These are phyloP conservation scores for Eupithecia centaureata DNA, from an alignment of 2,888 invertebrate genomes.

Conservation along the genomic window DNA sequence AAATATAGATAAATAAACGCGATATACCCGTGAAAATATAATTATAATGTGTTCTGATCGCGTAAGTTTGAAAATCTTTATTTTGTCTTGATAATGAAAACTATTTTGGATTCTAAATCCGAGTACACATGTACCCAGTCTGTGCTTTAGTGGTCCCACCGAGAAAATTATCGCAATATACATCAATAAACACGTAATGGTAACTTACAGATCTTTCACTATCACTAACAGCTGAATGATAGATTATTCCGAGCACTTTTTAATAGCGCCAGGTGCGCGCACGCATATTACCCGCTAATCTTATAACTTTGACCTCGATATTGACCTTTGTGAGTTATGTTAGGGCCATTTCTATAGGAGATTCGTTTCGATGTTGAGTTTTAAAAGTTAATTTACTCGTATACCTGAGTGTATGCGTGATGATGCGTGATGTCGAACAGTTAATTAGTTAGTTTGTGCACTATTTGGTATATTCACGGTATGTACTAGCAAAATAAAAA, in stretches of 20 bases:
- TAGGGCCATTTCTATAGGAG: neutral
- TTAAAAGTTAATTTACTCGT: neutral
- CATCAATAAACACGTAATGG: neutral
- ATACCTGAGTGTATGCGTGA: too few species aligned
- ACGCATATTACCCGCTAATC: constrained; percentile 25
- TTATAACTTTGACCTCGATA: constrained; percentile 20
- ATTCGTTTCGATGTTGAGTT: neutral
- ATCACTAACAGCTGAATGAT: constrained; percentile 17
- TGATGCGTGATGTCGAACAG: too few species aligned
- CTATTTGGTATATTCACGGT: too few species aligned
- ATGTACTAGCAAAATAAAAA: too few species aligned
- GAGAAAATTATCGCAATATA: constrained; percentile 8
- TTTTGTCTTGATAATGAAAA: neutral
- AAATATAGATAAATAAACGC: too few species aligned
- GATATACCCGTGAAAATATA: too few species aligned
- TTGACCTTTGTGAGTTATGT: neutral
- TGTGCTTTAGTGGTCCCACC: neutral
- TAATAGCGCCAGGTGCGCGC: constrained; percentile 21
- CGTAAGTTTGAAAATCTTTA: too few species aligned
- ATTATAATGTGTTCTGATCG: too few species aligned
- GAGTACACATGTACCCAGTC: too few species aligned
- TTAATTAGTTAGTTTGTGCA: neutral
- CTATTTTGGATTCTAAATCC: neutral
- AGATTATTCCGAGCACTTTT: constrained; percentile 6
- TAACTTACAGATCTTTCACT: constrained; percentile 22